Evolutionary conservation across 2,113 vertebrate genomes (phyloP).

Genomic region (Grus americana): DNA sequence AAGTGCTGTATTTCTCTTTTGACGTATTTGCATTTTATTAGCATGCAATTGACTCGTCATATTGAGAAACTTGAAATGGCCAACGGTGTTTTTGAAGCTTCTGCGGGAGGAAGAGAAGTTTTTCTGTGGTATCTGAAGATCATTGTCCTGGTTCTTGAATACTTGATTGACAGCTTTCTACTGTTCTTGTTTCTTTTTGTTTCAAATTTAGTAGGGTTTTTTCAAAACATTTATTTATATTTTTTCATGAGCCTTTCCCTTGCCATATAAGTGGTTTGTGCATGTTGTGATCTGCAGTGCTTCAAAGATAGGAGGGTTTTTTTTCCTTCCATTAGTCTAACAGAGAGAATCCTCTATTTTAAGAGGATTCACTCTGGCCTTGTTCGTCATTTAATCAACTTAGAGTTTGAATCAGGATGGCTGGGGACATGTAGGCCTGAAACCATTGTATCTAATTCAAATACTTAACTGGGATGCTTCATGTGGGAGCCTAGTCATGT

Average conservation of each 20-base stretch:
- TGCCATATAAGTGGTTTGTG: background rate
- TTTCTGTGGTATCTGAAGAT: background rate
- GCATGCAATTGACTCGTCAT: background rate
- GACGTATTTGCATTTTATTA: background rate
- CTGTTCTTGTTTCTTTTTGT: background rate
- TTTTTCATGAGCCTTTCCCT: background rate
- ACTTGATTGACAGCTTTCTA: background rate
- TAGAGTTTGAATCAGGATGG: background rate
- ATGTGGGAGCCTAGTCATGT: background rate
- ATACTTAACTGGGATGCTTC: background rate
- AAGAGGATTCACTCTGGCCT: background rate
- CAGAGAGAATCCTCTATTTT: background rate
- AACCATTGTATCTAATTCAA: slow-evolving; percentile 12
- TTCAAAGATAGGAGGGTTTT: background rate
- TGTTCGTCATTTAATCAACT: background rate
- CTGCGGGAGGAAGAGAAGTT: background rate
- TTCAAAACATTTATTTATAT: background rate
- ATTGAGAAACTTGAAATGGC: background rate
- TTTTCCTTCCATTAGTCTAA: background rate
- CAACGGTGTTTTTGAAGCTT: background rate
- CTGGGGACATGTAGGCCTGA: background rate
- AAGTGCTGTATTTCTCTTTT: background rate
- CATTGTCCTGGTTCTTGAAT: background rate
- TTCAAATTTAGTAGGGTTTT: background rate
- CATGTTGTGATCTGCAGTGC: background rate